phyloP scores from a whole-genome alignment of 2,888 invertebrate genomes.

The Argyresthia albistria region DNA sequence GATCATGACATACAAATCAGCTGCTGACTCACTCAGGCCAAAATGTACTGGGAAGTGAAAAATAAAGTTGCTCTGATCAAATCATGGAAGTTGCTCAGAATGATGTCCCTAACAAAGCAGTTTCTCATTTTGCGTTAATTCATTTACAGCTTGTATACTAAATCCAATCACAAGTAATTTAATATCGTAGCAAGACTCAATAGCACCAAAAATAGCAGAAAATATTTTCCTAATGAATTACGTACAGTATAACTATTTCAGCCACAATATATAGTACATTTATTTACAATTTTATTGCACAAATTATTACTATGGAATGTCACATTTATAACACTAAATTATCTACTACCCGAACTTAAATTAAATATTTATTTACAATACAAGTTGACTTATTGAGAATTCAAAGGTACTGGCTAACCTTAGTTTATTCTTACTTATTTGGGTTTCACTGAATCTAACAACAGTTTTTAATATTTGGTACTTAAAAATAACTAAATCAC shows the following conservation, averaged over 20 bases:
- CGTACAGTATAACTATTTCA: conserved; percentile 11
- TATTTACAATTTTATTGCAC: conserved; percentile 47
- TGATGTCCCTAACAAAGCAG: too few relatives aligned
- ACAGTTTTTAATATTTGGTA: conserved; percentile 36
- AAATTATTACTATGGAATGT: conserved; percentile 64
- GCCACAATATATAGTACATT: conserved; percentile 25
- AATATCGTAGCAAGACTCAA: conserved; percentile 6
- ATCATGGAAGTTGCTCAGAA: too few relatives aligned
- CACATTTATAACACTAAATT: conserved; percentile 24
- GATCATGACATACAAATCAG: too few relatives aligned
- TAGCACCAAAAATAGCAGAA: conserved; percentile 53
- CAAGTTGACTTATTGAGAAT: conserved; percentile 19
- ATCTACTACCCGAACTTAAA: conserved; percentile 7
- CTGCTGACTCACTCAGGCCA: too few relatives aligned
- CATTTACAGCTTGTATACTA: too few relatives aligned
- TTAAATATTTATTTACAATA: background rate
- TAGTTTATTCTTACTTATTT: conserved; percentile 6
- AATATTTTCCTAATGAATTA: conserved; percentile 7
- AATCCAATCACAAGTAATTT: conserved; percentile 12
- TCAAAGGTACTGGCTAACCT: conserved; percentile 32
- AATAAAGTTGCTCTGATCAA: too few relatives aligned
- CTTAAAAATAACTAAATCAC: conserved; percentile 47
- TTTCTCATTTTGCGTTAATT: too few relatives aligned
- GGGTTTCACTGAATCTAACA: conserved; percentile 13
- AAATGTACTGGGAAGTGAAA: too few relatives aligned